These are phyloP conservation scores for Sciurus carolinensis DNA, from an alignment of 2,797 vertebrate genomes.

Conservation along the genomic window DNA sequence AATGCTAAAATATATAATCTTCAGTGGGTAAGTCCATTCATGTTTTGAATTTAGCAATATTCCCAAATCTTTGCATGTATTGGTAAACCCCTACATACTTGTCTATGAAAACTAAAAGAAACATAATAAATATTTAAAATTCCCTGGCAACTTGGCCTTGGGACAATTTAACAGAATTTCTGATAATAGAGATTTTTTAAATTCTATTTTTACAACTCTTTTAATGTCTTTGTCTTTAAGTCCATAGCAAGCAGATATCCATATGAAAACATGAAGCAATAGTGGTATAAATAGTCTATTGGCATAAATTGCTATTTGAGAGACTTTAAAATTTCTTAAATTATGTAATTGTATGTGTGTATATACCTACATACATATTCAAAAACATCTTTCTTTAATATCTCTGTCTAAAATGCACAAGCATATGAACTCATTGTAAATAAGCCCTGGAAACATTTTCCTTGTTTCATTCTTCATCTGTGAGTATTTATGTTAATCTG, in stretches of 20 bases:
- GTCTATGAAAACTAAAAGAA: constrained; percentile 59
- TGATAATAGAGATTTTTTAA: constrained; percentile 43
- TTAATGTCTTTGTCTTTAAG: constrained; percentile 49
- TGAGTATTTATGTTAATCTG: constrained; percentile 60
- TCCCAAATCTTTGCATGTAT: not conserved
- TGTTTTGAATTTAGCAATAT: constrained; percentile 46
- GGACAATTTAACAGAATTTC: constrained; percentile 59
- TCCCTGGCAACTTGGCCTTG: constrained; percentile 48
- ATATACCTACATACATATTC: not conserved
- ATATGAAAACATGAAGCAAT: constrained; percentile 52
- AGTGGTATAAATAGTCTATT: not conserved
- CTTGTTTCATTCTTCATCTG: not conserved
- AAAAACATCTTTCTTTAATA: constrained; percentile 9
- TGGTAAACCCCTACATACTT: constrained; percentile 55
- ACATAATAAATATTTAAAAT: constrained; percentile 62
- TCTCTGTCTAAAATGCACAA: not conserved
- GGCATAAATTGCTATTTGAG: not conserved
- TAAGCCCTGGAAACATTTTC: not conserved
- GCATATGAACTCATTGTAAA: not conserved
- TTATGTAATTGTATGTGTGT: constrained; percentile 4
- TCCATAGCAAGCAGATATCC: not conserved
- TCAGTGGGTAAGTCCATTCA: not conserved
- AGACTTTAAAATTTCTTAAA: constrained; percentile 32
- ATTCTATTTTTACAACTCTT: constrained; percentile 49
- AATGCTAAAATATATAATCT: constrained; percentile 57